Evolutionary conservation across 1,140 invertebrate species (phyloP), one percentile per base, ranked within the genome.

Genomic region (Lucilia sericata): DNA sequence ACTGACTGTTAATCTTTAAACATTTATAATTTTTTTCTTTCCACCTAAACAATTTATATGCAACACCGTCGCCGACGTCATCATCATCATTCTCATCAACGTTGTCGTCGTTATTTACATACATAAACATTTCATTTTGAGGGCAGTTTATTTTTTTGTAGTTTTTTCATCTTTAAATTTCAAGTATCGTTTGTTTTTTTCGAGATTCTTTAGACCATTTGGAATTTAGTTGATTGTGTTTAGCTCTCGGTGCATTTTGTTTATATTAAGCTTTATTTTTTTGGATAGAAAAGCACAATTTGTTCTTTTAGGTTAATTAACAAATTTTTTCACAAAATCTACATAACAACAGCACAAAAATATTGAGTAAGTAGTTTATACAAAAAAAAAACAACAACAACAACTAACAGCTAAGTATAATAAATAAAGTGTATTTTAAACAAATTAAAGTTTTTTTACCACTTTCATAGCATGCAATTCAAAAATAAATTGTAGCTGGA

Each of bases 241-340:
- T 30, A 30, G 25, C 3, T 30, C 17, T 60, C 13, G 5, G 55
- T 60, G 55, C n/a, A 60, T 60, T 17, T 60, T 60, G 51, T 60
- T 42, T 42, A 60, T 60, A 60, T 60, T 14, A 60, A 60, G 55
- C 14, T 60, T 60, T 55, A 2, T 55, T 55, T 60, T 60, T 60
- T 17, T 60, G 5, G 51, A 14, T n/a, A 14, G 13, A 17, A 5
- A 60, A 60, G 51, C 5, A 42, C 55, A 60, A 60, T 60, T 60
- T 60, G 14, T 17, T 60, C 55, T 60, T 60, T 60, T 60, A 60
- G 55, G 55, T 60, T 60, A 60, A 60, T 60, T 60, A 60, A 60
- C n/a, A n/a, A 60, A 60, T n/a, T 60, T 60, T 17, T 30, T 30
- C 1, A 30, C 25, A 30, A 30, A 30, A 30, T 30, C 3, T 30